Evolutionary conservation across 2,113 vertebrate genomes (phyloP).

Genomic region (Chaenogobius annularis): DNA sequence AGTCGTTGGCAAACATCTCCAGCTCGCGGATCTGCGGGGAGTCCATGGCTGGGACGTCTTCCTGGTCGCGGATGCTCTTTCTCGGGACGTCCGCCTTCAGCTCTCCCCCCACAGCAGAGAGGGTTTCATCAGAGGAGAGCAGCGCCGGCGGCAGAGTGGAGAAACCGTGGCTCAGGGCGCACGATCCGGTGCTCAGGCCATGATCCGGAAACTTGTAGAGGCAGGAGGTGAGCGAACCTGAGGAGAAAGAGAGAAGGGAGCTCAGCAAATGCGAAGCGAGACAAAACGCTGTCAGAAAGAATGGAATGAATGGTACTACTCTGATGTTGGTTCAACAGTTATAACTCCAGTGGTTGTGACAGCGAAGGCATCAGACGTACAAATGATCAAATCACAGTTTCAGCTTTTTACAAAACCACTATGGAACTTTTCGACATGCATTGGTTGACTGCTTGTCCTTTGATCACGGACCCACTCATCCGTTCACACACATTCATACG

Average conservation of each 20-base stretch:
- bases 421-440: too few species aligned
- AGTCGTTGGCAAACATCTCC: conserved; percentile 97
- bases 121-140: conserved; percentile 80
- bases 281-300: conserved; percentile 15
- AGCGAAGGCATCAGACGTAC: too few species aligned
- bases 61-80: conserved; percentile 81
- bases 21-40: conserved; percentile 95
- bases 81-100: conserved; percentile 89
- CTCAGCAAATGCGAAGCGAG: conserved; percentile 10
- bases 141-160: conserved; percentile 84
- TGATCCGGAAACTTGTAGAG: conserved; percentile 97
- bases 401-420: too few species aligned
- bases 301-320: conserved; percentile 2
- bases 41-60: conserved; percentile 89
- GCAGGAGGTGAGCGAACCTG: conserved; percentile 90
- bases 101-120: conserved; percentile 74
- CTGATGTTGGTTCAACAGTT: background rate
- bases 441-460: too few species aligned
- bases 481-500: too few species aligned
- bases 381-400: too few species aligned
- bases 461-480: too few species aligned
- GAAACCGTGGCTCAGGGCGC: conserved; percentile 86
- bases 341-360: background rate
- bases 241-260: background rate
- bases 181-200: conserved; percentile 80